Evolutionary conservation across 2,113 vertebrate genomes (phyloP), one percentile per base, ranked within the genome.

Genomic region (Clarias gariepinus): DNA sequence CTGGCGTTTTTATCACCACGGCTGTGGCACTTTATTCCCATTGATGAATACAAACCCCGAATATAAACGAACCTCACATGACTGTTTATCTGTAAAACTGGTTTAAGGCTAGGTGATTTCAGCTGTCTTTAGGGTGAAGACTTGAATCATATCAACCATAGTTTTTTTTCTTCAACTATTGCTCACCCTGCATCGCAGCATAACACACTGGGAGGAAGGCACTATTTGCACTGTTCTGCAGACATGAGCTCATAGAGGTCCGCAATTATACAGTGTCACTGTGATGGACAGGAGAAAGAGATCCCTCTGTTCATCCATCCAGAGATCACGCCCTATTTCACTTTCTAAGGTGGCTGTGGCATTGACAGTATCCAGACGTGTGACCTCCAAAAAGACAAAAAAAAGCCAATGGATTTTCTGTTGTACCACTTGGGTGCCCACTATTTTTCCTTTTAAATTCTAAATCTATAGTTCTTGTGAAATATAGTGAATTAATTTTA

Each of bases 1-100:
- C 74, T 69, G 61, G 60, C 15, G 9, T 86, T 86, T 69, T 85
- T 81, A 69, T 86, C 63, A 80, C 60, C 52, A 68, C 9, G 58
- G 64, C 52, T 61, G 68, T 36, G 58, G 23, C 36, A 61, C n/a
- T 57, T 77, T 85, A 79, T 57, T 76, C 74, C 30, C 76, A 69
- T 19, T 80, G 69, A 36, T 11, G 30, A 80, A 69, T 69, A 57
- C 21, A 86, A 80, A 12, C 63, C 15, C 63, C 1, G 63, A 30
- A 80, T 33, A 36, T 23, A 60, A 79, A 79, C 53, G 21, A 61
- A 81, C 21, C 11, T 41, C 74, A 47, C 47, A 47, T 58, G 18
- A 85, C 25, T 79, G 74, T 79, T 85, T 79, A 52, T 78, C 61
- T 66, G 41, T 66, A 85, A 79, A 64, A 12, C 60, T 2, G 8